Evolutionary conservation across 2,797 vertebrate genomes (phyloP), one percentile per base, ranked within the genome.

Genomic region (Myotis myotis): DNA sequence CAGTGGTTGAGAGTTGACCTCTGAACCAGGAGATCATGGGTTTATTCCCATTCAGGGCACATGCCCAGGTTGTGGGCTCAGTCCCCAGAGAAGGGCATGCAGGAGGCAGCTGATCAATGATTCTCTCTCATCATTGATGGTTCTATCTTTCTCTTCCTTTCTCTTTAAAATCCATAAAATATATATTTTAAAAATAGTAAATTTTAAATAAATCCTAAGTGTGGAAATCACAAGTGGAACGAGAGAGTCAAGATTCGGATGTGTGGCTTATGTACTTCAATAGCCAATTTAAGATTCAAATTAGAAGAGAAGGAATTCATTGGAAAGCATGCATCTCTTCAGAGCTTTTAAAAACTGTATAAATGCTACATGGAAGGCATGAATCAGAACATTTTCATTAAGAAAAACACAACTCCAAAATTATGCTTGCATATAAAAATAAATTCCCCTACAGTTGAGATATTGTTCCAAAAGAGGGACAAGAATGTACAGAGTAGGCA

Each of bases 391-490:
- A 66, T 60, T 86, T 91, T 81, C 55, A 66, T 76, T 72, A 74
- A 87, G 66, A 74, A 92, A 84, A 74, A 68, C 7, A 17, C 57
- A 94, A 90, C 60, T 71, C 19, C 57, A 64, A 87, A 87, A 87
- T 84, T 76, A 80, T 8, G n/a, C 2, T 76, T 68, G 10, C 16
- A 70, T 53, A 81, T 55, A 85, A 81, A 88, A 87, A 93, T 70
- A 74, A 22, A 30, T 23, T 80, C 83, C 82, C 57, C 23, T 79
- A n/a, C 0, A 47, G 11, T 83, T 89, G 57, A 68, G 49, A 16
- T 62, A 74, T 44, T 90, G 23, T 72, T 47, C 10, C 47, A 89
- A 30, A 30, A 28, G n/a, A 87, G 13, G 64, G 20, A 47, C 20
- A 83, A 92, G 30, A 92, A 81, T 28, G 23, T 51, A 51, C 20